These are phyloP conservation scores for Jordanella pulchra DNA, from an alignment of 2,797 vertebrate species.

Conservation along the genomic window DNA sequence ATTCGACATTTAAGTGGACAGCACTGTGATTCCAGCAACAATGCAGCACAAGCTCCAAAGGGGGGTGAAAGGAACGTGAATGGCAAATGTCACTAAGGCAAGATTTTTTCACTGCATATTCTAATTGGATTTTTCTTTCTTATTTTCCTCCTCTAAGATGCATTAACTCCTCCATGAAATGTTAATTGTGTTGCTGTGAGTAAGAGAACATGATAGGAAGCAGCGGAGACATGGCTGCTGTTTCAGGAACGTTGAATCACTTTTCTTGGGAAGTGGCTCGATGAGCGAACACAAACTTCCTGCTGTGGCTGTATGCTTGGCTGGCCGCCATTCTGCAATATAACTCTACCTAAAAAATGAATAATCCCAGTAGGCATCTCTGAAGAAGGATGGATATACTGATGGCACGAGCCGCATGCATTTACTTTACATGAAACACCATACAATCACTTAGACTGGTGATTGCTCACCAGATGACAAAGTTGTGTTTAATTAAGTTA, in stretches of 20 bases:
- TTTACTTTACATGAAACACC: background rate
- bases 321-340: conserved; percentile 48
- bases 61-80: conserved; percentile 42
- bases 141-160: conserved; percentile 4
- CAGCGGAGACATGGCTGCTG: conserved; percentile 61
- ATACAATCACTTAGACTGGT: background rate
- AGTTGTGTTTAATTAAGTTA: conserved; percentile 3
- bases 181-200: conserved; percentile 59
- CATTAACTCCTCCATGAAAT: conserved; percentile 60
- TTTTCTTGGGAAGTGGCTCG: conserved; percentile 63
- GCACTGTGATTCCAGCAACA: conserved; percentile 51
- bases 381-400: conserved; percentile 15
- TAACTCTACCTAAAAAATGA: conserved; percentile 35
- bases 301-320: conserved; percentile 56
- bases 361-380: conserved; percentile 27
- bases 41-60: conserved; percentile 38
- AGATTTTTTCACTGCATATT: conserved; percentile 43
- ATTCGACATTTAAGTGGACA: conserved; percentile 61
- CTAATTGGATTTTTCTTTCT: conserved; percentile 27
- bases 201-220: conserved; percentile 62
- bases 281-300: conserved; percentile 67
- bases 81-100: conserved; percentile 37
- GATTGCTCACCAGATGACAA: conserved; percentile 5
- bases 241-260: conserved; percentile 58
- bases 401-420: conserved; percentile 6